Evolutionary conservation across 2,888 invertebrate species (phyloP), one percentile per base, ranked within the genome.

Genomic region (Andrena dorsata): DNA sequence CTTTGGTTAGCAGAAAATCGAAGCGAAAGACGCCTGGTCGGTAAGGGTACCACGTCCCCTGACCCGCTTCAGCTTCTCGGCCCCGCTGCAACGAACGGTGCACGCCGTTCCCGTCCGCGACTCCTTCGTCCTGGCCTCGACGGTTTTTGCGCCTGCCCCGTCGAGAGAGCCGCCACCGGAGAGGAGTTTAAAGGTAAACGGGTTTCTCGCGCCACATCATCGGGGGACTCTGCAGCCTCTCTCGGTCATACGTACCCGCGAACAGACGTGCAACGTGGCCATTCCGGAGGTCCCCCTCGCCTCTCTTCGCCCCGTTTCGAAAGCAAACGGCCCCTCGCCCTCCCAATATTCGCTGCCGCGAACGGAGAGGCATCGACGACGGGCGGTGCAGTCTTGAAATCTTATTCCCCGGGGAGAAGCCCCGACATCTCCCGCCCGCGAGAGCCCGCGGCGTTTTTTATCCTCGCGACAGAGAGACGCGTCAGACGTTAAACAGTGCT

Each of bases 111-210:
- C 78, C 64, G 71, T 74, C 28, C 53, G 47, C 32, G 64, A 63
- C 60, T 76, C 75, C 73, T 76, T 79, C 78, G 80, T 66, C 81
- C 83, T 80, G 51, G 77, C 58, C 60, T 82, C 69, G 70, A 47
- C 83, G 77, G 66, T 86, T 86, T 87, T 88, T 86, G 83, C 79
- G 66, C 75, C 70, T 70, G 76, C 64, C 58, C 56, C 69, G 72
- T 76, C 77, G 68, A 47, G 69, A 82, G 82, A 79, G 78, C 58
- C 79, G 79, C 81, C 78, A 78, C 74, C 64, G 53, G 32, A 77
- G 85, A 84, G 80, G 76, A 91, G 90, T 91, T 92, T 91, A 92
- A 91, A 91, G 91, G 92, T 92, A 92, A 91, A 92, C 92, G 90
- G 89, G 91, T 92, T 91, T 92, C 90, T 85, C 85, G 88, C 82